Percentiles rank a stretch among this genome's conserved stretches.
Conservation (phyloP, 2,888 invertebrate genomes). For the Escarpia spicata region DNA sequence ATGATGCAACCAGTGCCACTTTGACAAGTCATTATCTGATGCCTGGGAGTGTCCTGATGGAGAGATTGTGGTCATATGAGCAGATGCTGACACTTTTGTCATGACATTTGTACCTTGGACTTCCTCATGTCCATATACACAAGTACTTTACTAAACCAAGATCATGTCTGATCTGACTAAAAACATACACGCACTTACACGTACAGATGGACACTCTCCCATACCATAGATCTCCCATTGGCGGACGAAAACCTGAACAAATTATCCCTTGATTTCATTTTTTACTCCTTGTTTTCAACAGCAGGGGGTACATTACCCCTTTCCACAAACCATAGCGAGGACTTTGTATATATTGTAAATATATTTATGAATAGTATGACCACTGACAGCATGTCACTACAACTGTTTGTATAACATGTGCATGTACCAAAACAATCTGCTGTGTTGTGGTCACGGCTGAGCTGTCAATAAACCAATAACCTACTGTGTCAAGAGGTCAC, state of each 20-base stretch:
- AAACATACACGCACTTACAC: neutral
- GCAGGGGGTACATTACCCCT: too few species aligned
- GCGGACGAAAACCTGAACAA: too few species aligned
- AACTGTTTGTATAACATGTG: neutral
- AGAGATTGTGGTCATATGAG: neutral
- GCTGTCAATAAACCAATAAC: neutral
- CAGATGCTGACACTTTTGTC: conserved; percentile 13
- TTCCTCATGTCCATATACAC: neutral
- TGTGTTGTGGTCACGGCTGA: neutral
- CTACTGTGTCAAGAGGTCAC: neutral
- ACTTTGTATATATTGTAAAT: too few species aligned
- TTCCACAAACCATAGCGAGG: too few species aligned
- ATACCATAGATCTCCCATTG: too few species aligned
- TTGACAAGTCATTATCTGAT: conserved; percentile 14
- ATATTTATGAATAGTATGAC: too few species aligned
- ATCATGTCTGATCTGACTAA: neutral
- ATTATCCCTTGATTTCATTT: too few species aligned
- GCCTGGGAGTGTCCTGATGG: neutral
- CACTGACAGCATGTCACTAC: too few species aligned
- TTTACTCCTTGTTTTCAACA: too few species aligned
- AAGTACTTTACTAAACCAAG: neutral
- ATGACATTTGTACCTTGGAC: neutral
- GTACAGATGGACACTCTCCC: too few species aligned
- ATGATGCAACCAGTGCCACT: neutral
- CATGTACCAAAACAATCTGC: neutral